A percentile compares a stretch with the other conserved stretches of the same genome.
Conservation (phyloP, 1,140 invertebrate genomes). For the Bombus consobrinus region DNA sequence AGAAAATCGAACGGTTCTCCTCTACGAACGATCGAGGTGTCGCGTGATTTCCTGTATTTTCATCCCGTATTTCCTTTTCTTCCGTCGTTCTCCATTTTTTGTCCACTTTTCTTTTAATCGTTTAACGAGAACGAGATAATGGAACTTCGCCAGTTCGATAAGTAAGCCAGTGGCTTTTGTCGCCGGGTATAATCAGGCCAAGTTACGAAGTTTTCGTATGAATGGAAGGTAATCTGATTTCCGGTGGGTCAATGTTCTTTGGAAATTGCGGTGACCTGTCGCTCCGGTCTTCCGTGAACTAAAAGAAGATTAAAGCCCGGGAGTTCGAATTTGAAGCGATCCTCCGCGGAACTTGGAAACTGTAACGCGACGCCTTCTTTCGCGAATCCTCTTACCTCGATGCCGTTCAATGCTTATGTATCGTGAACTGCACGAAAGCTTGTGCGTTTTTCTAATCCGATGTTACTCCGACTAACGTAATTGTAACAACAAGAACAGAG, state of each 20-base stretch:
- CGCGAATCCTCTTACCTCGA: slow-evolving; percentile 59
- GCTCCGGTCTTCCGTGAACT: slow-evolving; percentile 44
- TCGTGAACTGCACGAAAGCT: not conserved
- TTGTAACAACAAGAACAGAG: not conserved
- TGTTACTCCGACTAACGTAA: not conserved
- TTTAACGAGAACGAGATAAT: not conserved
- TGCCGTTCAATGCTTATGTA: slow-evolving; percentile 19
- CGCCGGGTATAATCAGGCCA: not conserved
- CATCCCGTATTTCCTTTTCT: not conserved
- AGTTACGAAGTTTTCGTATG: slow-evolving; percentile 32
- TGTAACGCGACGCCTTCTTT: slow-evolving; percentile 56
- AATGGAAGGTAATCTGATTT: slow-evolving; percentile 49
- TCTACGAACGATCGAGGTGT: not conserved
- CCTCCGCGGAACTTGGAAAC: slow-evolving; percentile 53
- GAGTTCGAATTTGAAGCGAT: slow-evolving; percentile 60
- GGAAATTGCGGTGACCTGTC: slow-evolving; percentile 58
- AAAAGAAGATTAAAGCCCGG: slow-evolving; percentile 66
- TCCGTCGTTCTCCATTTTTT: not conserved
- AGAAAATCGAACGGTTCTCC: not conserved
- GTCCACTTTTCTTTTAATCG: not conserved
- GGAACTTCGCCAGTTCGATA: not conserved
- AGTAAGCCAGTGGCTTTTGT: slow-evolving; percentile 4
- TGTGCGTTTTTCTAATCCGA: no score
- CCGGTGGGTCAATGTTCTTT: slow-evolving; percentile 36
- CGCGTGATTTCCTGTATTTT: not conserved